Percentiles rank a stretch among this genome's conserved stretches.
These are phyloP conservation scores for Syndactyla subalaris DNA, from an alignment of 2,797 vertebrate genomes.

Conservation along the genomic window DNA sequence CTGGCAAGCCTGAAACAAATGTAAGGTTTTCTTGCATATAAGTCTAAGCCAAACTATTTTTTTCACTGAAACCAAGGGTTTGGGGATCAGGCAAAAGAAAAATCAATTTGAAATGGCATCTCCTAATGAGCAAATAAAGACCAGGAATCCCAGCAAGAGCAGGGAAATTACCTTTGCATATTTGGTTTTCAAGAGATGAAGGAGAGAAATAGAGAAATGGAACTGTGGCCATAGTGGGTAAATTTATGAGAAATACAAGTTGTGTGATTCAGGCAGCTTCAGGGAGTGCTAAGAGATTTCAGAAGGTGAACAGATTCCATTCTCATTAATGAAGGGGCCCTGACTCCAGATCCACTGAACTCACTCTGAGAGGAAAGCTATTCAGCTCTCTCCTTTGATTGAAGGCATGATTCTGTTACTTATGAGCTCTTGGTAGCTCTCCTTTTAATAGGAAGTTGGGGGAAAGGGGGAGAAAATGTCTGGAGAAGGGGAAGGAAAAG, in stretches of 20 bases:
- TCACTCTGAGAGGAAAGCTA: neutral
- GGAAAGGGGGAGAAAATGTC: neutral
- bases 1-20: neutral
- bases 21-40: neutral
- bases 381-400: slow-evolving; percentile 43
- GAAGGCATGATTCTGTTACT: slow-evolving; percentile 7
- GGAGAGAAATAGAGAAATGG: neutral
- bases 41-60: neutral
- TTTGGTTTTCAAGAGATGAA: neutral
- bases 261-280: neutral
- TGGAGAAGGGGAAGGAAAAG: neutral
- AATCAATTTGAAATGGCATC: neutral
- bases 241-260: neutral
- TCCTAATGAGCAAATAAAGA: neutral
- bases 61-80: neutral
- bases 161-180: neutral
- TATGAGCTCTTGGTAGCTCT: neutral
- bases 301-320: slow-evolving; percentile 50
- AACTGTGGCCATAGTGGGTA: neutral
- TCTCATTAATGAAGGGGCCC: slow-evolving; percentile 63
- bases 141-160: neutral
- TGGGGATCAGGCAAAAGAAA: neutral
- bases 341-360: slow-evolving; percentile 5
- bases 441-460: slow-evolving; percentile 12
- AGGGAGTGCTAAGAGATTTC: neutral